Evolutionary conservation across 2,113 vertebrate genomes (phyloP).

Genomic region (Periophthalmodon schlosseri): DNA sequence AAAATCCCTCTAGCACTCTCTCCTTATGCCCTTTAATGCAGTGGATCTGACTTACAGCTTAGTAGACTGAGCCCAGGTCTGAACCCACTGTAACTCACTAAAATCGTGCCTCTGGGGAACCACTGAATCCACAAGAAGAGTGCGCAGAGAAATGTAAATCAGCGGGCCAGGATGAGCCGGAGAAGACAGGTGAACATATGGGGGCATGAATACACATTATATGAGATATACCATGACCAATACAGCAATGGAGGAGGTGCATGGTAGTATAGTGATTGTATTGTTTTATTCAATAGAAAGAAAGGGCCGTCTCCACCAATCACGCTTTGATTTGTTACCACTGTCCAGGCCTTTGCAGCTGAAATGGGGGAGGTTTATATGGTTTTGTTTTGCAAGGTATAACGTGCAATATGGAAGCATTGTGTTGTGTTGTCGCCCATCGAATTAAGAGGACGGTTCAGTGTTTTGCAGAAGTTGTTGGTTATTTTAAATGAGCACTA

Average conservation of each 20-base stretch:
- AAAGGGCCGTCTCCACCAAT: conserved; percentile 4
- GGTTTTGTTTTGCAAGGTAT: background rate
- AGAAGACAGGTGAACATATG: conserved; percentile 1
- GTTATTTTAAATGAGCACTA: too few species aligned
- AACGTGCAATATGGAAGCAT: background rate
- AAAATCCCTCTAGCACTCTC: background rate
- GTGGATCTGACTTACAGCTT: conserved; percentile 14
- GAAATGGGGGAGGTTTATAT: background rate
- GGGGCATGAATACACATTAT: background rate
- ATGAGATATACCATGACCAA: background rate
- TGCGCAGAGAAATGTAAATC: conserved; percentile 17
- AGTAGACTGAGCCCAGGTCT: background rate
- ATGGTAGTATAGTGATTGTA: background rate
- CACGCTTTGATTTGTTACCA: conserved; percentile 12
- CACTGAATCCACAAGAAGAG: background rate
- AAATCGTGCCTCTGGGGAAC: conserved; percentile 15
- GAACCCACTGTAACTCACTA: conserved; percentile 13
- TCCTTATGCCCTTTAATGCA: conserved; percentile 6
- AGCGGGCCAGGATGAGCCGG: conserved; percentile 19
- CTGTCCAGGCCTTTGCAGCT: background rate
- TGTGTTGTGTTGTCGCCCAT: background rate
- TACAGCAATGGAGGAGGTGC: background rate
- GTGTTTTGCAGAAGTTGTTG: background rate
- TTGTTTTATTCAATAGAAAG: background rate
- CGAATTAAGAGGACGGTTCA: background rate